Base-by-base conservation (phyloP, 2,113 vertebrate genomes). In the Danionella cerebrum region DNA sequence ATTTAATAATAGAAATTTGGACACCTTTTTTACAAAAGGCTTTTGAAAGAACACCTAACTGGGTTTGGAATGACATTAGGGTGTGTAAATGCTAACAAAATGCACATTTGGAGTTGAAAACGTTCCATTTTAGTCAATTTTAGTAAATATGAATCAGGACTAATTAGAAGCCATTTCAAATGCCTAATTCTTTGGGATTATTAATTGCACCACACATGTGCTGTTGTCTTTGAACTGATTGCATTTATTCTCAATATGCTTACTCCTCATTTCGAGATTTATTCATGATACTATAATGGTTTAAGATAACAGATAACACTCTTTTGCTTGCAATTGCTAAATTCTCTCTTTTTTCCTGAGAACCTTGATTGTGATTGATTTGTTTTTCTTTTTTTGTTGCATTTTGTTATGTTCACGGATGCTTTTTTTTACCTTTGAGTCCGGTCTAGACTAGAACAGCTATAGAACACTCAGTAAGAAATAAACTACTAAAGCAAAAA, bases 291-390 rank as follows among this genome's bases (percentile, higher is more conserved):
- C 25, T 73, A 58, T 73, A 70, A 83, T 78, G 76, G 73, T 85
- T 82, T 85, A 83, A 86, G 85, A 87, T 78, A 88, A 89, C 75
- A 85, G 85, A 88, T 85, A 76, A 35, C 76, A 73, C 60, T 69
- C 71, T 74, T 76, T 76, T 82, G 81, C 85, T 82, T 88, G 87
- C 86, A 69, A 72, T 77, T 54, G 55, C 78, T 82, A 82, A 82
- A 83, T 80, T 78, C 76, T 84, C 83, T 79, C 77, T 73, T 41
- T 51, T 84, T 80, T 82, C 85, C 79, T 6, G 65, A 41, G 21
- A 66, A 62, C 60, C 55, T 33, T 41, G 38, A 44, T 60, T 70
- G 57, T 69, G 53, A 31, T 52, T 65, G 22, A 42, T 69, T 72
- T 57, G 10, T 54, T 29, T 52, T 62, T 13, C 45, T 2, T 42